Evolutionary conservation across 35 echinoderm and acorn worm species (phyloP).

Genomic region (Patiria miniata): DNA sequence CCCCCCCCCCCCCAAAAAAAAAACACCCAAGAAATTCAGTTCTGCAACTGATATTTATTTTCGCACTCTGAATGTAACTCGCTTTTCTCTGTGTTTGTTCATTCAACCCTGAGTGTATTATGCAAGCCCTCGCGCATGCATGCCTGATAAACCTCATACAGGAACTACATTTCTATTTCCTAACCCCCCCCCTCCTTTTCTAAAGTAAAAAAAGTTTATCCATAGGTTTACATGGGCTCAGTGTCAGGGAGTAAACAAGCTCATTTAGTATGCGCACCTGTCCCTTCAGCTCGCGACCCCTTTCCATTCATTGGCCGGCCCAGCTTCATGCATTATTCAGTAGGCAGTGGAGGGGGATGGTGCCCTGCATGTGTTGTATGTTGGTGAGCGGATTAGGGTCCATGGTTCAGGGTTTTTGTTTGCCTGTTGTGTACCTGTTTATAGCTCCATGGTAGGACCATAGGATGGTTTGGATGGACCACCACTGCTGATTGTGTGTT

Average conservation of each 20-base stretch:
- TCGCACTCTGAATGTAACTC: no score
- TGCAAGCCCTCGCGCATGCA: not conserved
- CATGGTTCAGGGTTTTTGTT: not conserved
- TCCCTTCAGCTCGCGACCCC: constrained; percentile 32
- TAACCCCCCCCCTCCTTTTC: not conserved
- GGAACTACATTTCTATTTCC: not conserved
- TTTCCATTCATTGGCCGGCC: constrained; percentile 26
- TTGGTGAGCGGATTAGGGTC: not conserved
- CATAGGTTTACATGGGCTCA: not conserved
- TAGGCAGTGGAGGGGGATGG: constrained; percentile 15
- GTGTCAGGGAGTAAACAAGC: constrained; percentile 30
- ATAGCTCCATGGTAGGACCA: no score
- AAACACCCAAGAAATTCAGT: no score
- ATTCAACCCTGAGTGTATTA: not conserved
- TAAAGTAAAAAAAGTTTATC: not conserved
- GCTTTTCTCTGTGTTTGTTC: not conserved
- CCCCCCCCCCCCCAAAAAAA: no score
- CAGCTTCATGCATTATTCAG: constrained; percentile 38
- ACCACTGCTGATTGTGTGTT: not conserved
- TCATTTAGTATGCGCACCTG: constrained; percentile 55
- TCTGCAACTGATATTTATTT: no score
- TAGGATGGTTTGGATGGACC: no score
- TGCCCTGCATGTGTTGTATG: not conserved
- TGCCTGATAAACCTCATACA: not conserved
- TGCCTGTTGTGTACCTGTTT: not conserved